Conservation (phyloP, 2,113 vertebrate species). For the Cyprinodon variegatus region DNA sequence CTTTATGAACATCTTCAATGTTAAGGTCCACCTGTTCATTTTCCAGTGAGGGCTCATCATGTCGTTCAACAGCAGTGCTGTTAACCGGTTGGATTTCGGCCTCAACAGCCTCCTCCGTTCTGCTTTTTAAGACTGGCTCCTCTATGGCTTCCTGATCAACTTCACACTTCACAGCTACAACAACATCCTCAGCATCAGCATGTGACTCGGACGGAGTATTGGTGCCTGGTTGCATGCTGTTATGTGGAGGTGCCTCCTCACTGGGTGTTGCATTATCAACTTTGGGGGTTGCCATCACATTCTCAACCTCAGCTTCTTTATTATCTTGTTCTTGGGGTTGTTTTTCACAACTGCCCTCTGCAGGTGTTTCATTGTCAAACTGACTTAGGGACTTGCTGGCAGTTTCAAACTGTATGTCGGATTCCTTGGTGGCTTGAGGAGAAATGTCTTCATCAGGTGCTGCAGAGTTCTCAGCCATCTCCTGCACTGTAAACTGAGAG, state of each 20-base stretch:
- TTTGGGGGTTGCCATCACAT: not conserved
- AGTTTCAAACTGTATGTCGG: slow-evolving; percentile 6
- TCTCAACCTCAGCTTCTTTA: slow-evolving; percentile 5
- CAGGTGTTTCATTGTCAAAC: not conserved
- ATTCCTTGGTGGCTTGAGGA: not conserved
- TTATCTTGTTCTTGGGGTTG: not conserved
- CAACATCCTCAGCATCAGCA: not conserved
- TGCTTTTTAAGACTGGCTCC: not conserved
- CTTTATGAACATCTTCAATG: slow-evolving; percentile 8
- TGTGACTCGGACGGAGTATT: not conserved
- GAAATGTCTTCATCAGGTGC: slow-evolving; percentile 4
- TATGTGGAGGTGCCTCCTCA: slow-evolving; percentile 10
- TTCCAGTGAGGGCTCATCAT: slow-evolving; percentile 1
- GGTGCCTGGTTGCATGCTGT: not conserved
- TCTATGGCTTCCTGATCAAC: not conserved
- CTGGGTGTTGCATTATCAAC: not conserved
- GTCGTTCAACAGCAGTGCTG: slow-evolving; percentile 11
- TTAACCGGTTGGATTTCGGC: slow-evolving; percentile 5
- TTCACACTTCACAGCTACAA: not conserved
- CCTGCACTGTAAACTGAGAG: not conserved
- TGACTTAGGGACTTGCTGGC: not conserved
- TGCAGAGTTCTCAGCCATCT: slow-evolving; percentile 4
- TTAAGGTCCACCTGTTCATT: not conserved
- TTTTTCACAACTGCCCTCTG: slow-evolving; percentile 10
- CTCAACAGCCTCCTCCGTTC: slow-evolving; percentile 7